These are phyloP conservation scores for Numida meleagris DNA, from an alignment of 2,113 vertebrate species.

Conservation along the genomic window DNA sequence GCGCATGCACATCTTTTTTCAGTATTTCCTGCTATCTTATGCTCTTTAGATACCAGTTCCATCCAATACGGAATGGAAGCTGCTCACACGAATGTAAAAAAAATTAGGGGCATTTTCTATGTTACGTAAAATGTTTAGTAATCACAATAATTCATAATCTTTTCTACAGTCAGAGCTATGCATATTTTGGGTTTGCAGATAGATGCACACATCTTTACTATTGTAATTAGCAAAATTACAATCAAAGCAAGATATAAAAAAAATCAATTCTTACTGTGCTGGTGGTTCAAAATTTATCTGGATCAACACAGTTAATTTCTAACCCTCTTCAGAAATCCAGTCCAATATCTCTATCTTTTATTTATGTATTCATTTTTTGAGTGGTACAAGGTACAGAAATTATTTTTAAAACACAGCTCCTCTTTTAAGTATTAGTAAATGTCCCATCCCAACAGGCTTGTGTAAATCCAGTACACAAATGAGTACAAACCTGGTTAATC, in stretches of 20 bases:
- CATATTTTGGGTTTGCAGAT: background rate
- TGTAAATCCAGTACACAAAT: background rate
- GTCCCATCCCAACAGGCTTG: background rate
- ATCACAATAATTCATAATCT: background rate
- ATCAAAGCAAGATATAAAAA: background rate
- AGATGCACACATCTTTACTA: background rate
- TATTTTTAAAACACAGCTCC: background rate
- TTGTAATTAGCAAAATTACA: background rate
- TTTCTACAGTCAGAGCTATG: background rate
- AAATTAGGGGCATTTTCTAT: background rate
- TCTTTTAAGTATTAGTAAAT: background rate
- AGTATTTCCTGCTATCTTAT: background rate
- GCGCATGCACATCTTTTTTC: background rate
- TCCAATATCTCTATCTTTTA: background rate
- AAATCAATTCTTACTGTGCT: background rate
- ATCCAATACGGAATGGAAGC: background rate
- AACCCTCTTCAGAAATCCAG: background rate
- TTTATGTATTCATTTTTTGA: background rate
- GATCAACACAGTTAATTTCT: background rate
- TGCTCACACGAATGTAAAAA: background rate
- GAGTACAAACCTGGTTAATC: background rate
- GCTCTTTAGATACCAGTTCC: background rate
- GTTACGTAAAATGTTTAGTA: background rate
- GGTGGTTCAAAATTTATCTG: background rate
- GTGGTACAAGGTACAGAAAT: background rate